These are phyloP conservation scores for Zaprionus davidi DNA, from an alignment of 1,140 invertebrate species.

Conservation along the genomic window DNA sequence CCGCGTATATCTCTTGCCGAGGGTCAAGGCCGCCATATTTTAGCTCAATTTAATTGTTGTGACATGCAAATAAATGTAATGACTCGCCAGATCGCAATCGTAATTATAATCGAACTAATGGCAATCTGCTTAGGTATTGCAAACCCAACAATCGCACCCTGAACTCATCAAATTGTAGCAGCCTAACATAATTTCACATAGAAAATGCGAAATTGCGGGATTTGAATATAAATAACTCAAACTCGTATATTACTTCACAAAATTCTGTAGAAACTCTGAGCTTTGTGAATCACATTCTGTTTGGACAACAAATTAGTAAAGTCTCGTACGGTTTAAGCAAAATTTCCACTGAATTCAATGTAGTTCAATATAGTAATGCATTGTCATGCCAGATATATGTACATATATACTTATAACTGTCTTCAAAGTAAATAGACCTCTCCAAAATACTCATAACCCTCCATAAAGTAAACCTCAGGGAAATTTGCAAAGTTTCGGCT, in stretches of 20 bases:
- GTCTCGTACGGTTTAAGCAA: neutral
- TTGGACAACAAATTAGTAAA: conserved; percentile 1
- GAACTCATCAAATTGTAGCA: neutral
- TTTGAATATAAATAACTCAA: neutral
- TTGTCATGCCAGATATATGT: neutral
- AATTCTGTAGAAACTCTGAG: neutral
- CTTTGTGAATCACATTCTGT: neutral
- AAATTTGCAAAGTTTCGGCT: neutral
- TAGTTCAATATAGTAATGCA: conserved; percentile 1
- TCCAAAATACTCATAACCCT: neutral
- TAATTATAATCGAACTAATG: neutral
- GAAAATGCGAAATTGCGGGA: neutral
- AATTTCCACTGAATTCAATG: neutral
- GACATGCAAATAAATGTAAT: conserved; percentile 19
- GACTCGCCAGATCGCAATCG: conserved; percentile 1
- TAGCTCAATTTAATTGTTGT: conserved; percentile 28
- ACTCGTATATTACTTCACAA: neutral
- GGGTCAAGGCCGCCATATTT: conserved; percentile 42
- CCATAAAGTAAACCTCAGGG: neutral
- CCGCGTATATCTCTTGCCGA: conserved; percentile 12
- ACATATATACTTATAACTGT: neutral
- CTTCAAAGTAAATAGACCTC: neutral
- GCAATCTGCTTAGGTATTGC: neutral
- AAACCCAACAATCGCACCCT: neutral
- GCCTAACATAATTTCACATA: neutral